Percentiles rank a stretch among this genome's conserved stretches.
Evolutionary conservation across 1,140 invertebrate species (phyloP).

Genomic region (Antheraea mylitta): DNA sequence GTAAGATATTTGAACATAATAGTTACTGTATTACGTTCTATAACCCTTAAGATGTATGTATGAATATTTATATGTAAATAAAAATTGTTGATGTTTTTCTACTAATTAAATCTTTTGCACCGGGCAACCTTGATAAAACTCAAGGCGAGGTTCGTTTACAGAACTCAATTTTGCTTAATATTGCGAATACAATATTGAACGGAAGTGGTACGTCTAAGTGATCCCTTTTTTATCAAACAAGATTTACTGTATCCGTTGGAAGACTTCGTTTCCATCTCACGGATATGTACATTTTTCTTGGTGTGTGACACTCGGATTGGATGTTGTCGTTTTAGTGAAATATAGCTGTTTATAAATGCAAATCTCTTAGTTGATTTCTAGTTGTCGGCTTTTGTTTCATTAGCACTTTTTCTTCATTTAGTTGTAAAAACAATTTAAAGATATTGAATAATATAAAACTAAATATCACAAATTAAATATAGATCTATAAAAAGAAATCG

Average conservation of each 20-base stretch:
- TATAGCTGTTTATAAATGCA: neutral
- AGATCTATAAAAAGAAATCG: too few relatives aligned
- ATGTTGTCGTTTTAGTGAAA: neutral
- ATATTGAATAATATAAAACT: too few relatives aligned
- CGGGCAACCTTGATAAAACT: neutral
- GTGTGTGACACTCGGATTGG: neutral
- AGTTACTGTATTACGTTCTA: too few relatives aligned
- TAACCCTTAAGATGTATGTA: too few relatives aligned
- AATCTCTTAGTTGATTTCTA: too few relatives aligned
- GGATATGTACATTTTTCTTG: neutral
- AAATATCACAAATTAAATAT: too few relatives aligned
- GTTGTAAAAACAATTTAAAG: too few relatives aligned
- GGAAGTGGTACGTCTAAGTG: constrained; percentile 7
- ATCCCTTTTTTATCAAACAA: constrained; percentile 13
- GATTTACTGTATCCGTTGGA: neutral
- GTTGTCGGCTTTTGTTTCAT: too few relatives aligned
- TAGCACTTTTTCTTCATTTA: too few relatives aligned
- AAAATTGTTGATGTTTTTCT: neutral
- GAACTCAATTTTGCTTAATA: constrained; percentile 14
- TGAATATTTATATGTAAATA: neutral
- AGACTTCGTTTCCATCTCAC: neutral
- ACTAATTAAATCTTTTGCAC: neutral
- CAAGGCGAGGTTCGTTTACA: neutral
- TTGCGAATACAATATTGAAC: constrained; percentile 7
- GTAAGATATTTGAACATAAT: too few relatives aligned